Evolutionary conservation across 2,888 invertebrate genomes (phyloP), one percentile per base, ranked within the genome.

Genomic region (Drosophila histrio): DNA sequence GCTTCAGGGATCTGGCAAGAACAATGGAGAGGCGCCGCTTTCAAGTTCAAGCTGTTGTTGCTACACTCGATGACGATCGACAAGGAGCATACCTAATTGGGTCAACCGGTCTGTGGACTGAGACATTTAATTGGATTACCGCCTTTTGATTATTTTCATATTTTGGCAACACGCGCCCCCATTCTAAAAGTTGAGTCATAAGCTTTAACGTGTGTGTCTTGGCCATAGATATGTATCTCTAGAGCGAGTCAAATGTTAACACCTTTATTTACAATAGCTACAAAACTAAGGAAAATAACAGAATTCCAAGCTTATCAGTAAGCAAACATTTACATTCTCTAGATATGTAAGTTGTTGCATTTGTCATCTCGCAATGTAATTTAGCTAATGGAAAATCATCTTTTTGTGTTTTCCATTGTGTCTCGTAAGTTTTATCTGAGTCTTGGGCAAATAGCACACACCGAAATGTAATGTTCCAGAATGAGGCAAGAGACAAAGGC

Each of bases 101-200:
- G 89, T 89, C 90, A 89, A 86, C 75, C 62, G 65, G 84, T 75
- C 72, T 80, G 66, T 15, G 43, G 74, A 53, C 60, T 53, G 58
- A 77, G 72, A 68, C 74, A 77, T 87, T 87, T 90, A 89, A 89
- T 90, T 90, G 89, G 90, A 87, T 89, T 89, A 87, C 89, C 90
- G 90, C 89, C 88, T 87, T 87, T 88, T 85, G 74, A 89, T 90
- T 90, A 80, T 53, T 24, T 43, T 43, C 46, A 43, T 39, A 53
- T 68, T 73, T 74, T 71, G 63, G 66, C 65, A 79, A 79, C 83
- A 71, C 77, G 87, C 80, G 77, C 53, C 66, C 22, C 5, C 17
- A 47, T 17, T 7, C 13, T 11, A 34, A 36, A 17, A 28, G 52
- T 68, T 70, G 66, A 68, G 36, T 82, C 69, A 74, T 52, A 28